Evolutionary conservation across 1,140 invertebrate genomes (phyloP).

Genomic region (Heliconius hermathena): DNA sequence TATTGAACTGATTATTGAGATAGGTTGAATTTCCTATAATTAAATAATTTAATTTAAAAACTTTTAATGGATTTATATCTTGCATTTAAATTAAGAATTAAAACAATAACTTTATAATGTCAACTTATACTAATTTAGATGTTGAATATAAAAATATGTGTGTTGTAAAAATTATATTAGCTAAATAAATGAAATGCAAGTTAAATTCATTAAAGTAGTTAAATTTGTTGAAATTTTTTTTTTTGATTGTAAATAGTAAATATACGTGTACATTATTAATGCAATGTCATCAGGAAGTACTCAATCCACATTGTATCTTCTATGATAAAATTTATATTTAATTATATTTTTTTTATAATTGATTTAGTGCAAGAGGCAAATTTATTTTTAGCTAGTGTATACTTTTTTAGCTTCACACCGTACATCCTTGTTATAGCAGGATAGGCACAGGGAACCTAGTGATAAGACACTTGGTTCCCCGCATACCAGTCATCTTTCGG

Average conservation of each 20-base stretch:
- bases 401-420: too few relatives aligned
- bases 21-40: background rate
- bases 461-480: too few relatives aligned
- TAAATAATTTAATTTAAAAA: background rate
- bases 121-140: background rate
- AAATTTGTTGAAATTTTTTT: background rate
- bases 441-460: too few relatives aligned
- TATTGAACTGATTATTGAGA: slow-evolving; percentile 10
- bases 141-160: background rate
- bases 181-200: background rate
- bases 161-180: background rate
- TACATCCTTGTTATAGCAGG: too few relatives aligned
- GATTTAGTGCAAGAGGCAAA: background rate
- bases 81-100: background rate
- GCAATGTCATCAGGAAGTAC: background rate
- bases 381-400: background rate
- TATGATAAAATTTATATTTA: too few relatives aligned
- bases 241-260: slow-evolving; percentile 1
- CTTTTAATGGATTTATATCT: background rate
- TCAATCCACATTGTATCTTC: background rate
- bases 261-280: background rate
- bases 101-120: background rate
- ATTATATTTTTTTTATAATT: background rate
- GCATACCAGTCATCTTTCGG: too few relatives aligned
- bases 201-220: background rate